Evolutionary conservation across 2,113 vertebrate species (phyloP), one percentile per base, ranked within the genome.

Genomic region (Pipa parva): DNA sequence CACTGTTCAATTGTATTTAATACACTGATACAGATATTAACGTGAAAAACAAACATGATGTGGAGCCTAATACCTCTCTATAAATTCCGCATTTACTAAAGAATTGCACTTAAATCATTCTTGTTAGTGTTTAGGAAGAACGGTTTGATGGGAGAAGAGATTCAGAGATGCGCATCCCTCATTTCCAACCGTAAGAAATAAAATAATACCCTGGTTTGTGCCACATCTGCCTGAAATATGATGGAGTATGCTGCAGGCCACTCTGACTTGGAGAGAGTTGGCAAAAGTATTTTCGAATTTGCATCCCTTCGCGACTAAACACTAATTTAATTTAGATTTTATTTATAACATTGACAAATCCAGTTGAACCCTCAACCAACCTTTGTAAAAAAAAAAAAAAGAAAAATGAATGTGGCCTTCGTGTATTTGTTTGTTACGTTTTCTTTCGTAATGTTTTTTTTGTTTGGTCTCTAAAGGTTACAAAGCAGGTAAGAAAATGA

Each of bases 371-470:
- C 72, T 51, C 71, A 74, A 75, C 57, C 28, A 22, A 63, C n/a
- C 13, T 67, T 42, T 63, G 71, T 39, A 22, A 25, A 21, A n/a
- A n/a, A n/a, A n/a, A n/a, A n/a, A n/a, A n/a, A n/a, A n/a, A n/a
- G n/a, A n/a, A n/a, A n/a, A 72, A 67, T 68, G 58, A 68, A 76
- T 63, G n/a, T n/a, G 68, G 61, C 64, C 64, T 79, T 72, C 61
- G 57, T 70, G 66, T 70, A 70, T 39, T 42, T 42, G 39, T 42
- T 42, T 42, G 15, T n/a, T n/a, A n/a, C n/a, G n/a, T 60, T 48
- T 70, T 57, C 71, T 78, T 77, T 74, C 55, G 63, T 80, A 77
- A 73, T 27, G 63, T 63, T 79, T 42, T 66, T 60, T 42, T 66
- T 60, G 72, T 70, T 70, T 70, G 57, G 58, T 70, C 66, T 70